Evolutionary conservation across 2,797 vertebrate genomes (phyloP), one percentile per base, ranked within the genome.

Genomic region (Champsocephalus gunnari): DNA sequence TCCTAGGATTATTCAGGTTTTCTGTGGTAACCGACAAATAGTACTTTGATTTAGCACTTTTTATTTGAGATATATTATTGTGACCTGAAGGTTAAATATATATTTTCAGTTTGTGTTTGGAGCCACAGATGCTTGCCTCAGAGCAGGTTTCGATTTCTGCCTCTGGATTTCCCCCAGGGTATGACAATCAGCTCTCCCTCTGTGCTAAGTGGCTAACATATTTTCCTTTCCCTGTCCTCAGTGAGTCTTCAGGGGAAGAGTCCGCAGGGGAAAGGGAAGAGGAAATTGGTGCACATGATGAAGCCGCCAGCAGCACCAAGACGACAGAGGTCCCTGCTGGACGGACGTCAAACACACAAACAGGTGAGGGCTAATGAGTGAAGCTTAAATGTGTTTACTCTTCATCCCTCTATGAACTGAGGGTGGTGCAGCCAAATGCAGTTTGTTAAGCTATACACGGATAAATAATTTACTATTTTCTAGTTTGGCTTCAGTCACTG

Each of bases 241-340:
- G 95, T 70, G 94, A 95, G 77, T 95, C 94, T 19, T 94, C 94
- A n/a, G 94, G 91, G 84, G 94, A 95, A 66, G 95, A 95, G 82
- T 88, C 87, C 0, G 4, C 90, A 0, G 88, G 86, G 71, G 93
- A 94, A 50, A 82, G 43, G 56, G 94, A 94, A 45, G 92, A 93
- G 28, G 90, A 92, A 60, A 51, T 9, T 0, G 63, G 69, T 0
- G 66, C 73, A 21, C 56, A 16, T 2, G 55, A 73, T 12, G 66
- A 77, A 38, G 57, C 53, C 51, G 41, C 38, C 41, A 21, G 61
- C 57, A 55, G 34, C 65, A 57, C 79, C 56, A 71, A 69, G 64
- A 45, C 86, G 3, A 43, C 77, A 45, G 84, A 80, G 12, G 67
- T 66, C 73, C 43, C 75, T 0, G 56, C 70, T 65, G 81, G 59